Evolutionary conservation across 2,113 vertebrate genomes (phyloP).

Genomic region (Eulemur macaco): DNA sequence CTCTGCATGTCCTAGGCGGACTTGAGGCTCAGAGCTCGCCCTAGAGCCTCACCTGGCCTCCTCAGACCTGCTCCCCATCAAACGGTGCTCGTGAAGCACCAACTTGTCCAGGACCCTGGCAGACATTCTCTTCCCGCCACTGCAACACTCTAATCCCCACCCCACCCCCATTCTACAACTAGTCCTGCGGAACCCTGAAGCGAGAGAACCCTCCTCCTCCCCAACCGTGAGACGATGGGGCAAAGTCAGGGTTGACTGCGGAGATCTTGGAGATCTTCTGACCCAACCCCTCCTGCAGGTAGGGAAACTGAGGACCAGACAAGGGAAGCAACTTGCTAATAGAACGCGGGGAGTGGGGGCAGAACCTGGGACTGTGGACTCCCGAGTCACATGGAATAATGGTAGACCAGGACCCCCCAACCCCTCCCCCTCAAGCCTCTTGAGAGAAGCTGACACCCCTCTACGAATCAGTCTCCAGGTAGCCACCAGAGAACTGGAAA

Average conservation of each 20-base stretch:
- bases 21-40: neutral
- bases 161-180: neutral
- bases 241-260: neutral
- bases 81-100: neutral
- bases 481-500: conserved; percentile 48
- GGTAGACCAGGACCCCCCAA: neutral
- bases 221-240: neutral
- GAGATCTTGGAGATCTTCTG: neutral
- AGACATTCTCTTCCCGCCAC: neutral
- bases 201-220: neutral
- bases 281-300: neutral
- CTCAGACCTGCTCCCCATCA: neutral
- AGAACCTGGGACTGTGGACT: neutral
- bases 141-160: neutral
- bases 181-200: conserved; percentile 30
- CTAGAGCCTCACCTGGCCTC: conserved; percentile 15
- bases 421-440: neutral
- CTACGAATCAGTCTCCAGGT: neutral
- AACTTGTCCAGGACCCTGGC: neutral
- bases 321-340: neutral
- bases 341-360: neutral
- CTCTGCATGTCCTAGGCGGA: neutral
- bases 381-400: neutral
- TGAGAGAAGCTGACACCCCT: neutral
- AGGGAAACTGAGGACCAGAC: neutral